These are phyloP conservation scores for Cardiocondyla obscurior DNA, from an alignment of 1,140 invertebrate species.

Conservation along the genomic window DNA sequence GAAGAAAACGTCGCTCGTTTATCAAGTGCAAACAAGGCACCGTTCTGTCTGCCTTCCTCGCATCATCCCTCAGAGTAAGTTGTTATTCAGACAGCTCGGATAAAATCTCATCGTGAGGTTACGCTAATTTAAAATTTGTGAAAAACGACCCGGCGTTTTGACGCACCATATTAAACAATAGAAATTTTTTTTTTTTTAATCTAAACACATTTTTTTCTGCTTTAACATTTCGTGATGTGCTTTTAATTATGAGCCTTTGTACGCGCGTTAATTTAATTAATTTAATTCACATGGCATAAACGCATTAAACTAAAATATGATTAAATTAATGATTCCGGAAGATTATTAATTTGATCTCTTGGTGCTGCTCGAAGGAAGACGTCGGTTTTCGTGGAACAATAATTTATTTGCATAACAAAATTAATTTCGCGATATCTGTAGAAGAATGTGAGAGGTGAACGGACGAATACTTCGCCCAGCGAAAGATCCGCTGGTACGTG, in stretches of 20 bases:
- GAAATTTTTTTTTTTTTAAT: too few species aligned
- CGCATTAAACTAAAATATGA: not conserved
- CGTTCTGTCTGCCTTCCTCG: constrained; percentile 10
- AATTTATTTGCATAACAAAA: constrained; percentile 8
- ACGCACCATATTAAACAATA: too few species aligned
- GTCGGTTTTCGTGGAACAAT: not conserved
- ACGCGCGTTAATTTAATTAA: too few species aligned
- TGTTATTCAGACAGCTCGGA: not conserved
- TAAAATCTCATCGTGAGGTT: not conserved
- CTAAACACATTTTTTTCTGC: not conserved
- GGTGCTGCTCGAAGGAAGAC: not conserved
- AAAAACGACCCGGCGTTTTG: not conserved
- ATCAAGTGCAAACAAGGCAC: constrained; percentile 49
- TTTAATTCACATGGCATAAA: too few species aligned
- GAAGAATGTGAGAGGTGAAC: not conserved
- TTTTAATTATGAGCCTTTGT: too few species aligned
- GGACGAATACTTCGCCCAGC: not conserved
- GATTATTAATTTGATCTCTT: not conserved
- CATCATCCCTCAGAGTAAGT: constrained; percentile 16
- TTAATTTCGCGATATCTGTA: not conserved
- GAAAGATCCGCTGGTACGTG: not conserved
- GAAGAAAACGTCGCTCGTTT: constrained; percentile 49
- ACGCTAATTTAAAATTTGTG: not conserved
- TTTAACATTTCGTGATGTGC: too few species aligned
- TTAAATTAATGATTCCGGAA: not conserved